Evolutionary conservation across 2,797 vertebrate genomes (phyloP).

Genomic region (Poecilia velifera): DNA sequence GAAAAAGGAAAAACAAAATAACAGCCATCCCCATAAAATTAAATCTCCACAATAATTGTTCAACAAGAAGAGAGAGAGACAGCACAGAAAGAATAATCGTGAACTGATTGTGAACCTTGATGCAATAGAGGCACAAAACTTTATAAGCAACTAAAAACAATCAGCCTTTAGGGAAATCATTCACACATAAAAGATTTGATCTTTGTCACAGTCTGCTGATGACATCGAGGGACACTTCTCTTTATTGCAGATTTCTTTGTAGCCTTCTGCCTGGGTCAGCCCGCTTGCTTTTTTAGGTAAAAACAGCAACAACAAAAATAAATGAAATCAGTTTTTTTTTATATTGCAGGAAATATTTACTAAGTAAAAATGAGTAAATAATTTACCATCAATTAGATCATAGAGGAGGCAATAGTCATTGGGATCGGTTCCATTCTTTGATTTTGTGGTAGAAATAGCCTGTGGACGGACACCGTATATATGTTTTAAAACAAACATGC

Average conservation of each 20-base stretch:
- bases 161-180: background rate
- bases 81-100: background rate
- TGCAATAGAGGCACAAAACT: background rate
- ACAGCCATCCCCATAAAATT: background rate
- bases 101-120: background rate
- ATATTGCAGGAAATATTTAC: background rate
- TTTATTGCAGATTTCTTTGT: constrained; percentile 25
- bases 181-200: background rate
- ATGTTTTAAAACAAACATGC: background rate
- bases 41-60: background rate
- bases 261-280: constrained; percentile 12
- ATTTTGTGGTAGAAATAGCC: constrained; percentile 14
- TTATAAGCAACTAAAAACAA: background rate
- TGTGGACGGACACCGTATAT: background rate
- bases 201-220: constrained; percentile 1
- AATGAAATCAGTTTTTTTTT: background rate
- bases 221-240: constrained; percentile 11
- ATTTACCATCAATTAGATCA: constrained; percentile 21
- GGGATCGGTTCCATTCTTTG: background rate
- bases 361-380: background rate
- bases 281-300: constrained; percentile 7
- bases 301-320: background rate
- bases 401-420: constrained; percentile 41
- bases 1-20: background rate
- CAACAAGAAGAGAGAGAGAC: background rate